phyloP scores from a whole-genome alignment of 2,113 vertebrate species.

The Baryphthengus martii region DNA sequence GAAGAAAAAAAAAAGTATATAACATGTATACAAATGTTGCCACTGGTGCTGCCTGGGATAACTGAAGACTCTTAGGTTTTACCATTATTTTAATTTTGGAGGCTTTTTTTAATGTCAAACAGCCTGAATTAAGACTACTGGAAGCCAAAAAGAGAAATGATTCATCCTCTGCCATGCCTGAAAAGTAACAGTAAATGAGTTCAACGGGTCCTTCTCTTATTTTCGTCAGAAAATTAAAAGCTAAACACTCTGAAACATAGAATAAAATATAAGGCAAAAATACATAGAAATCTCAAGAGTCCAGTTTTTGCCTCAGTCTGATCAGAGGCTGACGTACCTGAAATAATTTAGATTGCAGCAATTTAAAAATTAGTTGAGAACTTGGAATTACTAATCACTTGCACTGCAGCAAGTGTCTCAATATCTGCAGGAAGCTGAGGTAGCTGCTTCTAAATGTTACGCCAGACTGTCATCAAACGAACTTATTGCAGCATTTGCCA shows the following conservation, averaged over 20 bases:
- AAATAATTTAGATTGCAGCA: not conserved
- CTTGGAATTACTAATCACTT: not conserved
- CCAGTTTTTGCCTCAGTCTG: not conserved
- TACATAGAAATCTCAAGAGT: not conserved
- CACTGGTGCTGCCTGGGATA: not conserved
- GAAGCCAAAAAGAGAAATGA: not conserved
- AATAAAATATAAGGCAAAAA: not conserved
- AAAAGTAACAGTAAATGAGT: not conserved
- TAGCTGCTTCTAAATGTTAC: not conserved
- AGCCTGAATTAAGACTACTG: not conserved
- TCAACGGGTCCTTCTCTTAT: not conserved
- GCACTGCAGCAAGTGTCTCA: not conserved
- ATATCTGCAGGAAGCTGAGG: not conserved
- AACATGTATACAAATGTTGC: not conserved
- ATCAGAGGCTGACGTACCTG: not conserved
- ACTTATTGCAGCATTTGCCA: not conserved
- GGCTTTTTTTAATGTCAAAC: not conserved
- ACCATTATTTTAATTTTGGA: not conserved
- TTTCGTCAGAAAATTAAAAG: not conserved
- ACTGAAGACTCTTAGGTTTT: not conserved
- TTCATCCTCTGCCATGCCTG: not conserved
- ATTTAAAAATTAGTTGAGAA: not conserved
- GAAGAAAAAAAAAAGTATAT: not conserved
- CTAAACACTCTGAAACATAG: accelerated
- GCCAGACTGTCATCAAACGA: not conserved